Percentiles rank a stretch among this genome's conserved stretches.
These are phyloP conservation scores for Peromyscus maniculatus DNA, from an alignment of 2,113 vertebrate species.

Conservation along the genomic window DNA sequence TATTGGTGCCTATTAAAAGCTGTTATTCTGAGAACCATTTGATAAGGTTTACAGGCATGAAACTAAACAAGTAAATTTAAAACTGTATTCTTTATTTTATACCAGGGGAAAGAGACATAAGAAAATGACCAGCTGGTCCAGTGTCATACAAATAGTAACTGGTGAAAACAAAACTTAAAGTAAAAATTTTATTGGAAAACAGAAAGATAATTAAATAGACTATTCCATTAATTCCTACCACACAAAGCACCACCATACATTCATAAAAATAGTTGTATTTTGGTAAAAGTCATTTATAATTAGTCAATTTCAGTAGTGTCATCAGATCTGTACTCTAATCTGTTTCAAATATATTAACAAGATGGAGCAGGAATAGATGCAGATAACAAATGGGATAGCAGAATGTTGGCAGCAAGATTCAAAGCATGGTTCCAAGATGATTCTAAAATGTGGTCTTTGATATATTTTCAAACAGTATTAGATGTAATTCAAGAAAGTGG, in stretches of 20 bases:
- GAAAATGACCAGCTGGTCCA: background rate
- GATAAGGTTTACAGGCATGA: background rate
- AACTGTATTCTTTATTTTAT: background rate
- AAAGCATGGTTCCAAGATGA: conserved; percentile 68
- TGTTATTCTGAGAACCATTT: background rate
- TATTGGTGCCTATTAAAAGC: background rate
- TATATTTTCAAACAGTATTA: conserved; percentile 78
- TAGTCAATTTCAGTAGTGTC: conserved; percentile 27
- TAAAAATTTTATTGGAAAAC: conserved; percentile 25
- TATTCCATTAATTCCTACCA: background rate
- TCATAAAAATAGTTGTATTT: conserved; percentile 57
- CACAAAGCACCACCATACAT: background rate
- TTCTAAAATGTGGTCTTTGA: conserved; percentile 41
- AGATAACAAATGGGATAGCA: conserved; percentile 73
- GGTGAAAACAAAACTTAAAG: conserved; percentile 6
- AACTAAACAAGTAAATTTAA: conserved; percentile 9
- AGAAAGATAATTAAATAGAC: background rate
- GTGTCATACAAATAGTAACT: background rate
- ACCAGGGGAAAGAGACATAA: background rate
- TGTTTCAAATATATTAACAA: conserved; percentile 64
- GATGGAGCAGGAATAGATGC: conserved; percentile 62
- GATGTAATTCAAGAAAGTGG: conserved; percentile 53
- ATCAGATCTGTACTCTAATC: conserved; percentile 38
- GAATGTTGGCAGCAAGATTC: conserved; percentile 75
- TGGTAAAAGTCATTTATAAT: conserved; percentile 56